Conservation (phyloP, 2,113 vertebrate species). For the Muntiacus reevesi region DNA sequence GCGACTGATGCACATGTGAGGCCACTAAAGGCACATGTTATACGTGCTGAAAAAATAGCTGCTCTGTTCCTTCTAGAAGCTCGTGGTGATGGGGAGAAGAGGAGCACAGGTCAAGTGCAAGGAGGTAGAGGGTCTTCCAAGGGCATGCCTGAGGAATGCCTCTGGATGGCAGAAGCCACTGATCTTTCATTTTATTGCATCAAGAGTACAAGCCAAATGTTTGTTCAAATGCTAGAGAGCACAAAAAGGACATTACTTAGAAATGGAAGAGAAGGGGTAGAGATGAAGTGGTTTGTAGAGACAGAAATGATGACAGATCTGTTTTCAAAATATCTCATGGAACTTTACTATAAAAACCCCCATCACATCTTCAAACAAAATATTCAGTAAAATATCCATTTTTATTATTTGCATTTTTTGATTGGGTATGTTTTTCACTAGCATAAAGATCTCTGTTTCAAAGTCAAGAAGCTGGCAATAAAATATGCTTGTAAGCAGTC, state of each 20-base stretch:
- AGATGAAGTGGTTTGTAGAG: neutral
- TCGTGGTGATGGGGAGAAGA: neutral
- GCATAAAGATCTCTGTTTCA: neutral
- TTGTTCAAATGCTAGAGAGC: neutral
- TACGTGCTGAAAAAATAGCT: neutral
- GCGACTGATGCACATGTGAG: accelerated
- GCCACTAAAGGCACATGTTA: neutral
- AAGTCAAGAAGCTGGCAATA: neutral
- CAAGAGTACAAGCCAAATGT: neutral
- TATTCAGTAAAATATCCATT: neutral
- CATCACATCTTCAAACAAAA: neutral
- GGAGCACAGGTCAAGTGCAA: neutral
- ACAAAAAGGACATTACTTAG: neutral
- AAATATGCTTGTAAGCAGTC: neutral
- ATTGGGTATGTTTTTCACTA: neutral
- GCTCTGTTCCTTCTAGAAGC: neutral
- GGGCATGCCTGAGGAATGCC: neutral
- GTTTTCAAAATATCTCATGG: neutral
- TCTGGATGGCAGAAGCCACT: neutral
- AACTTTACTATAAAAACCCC: neutral
- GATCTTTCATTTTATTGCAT: neutral
- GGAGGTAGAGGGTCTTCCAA: neutral
- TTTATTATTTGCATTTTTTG: neutral
- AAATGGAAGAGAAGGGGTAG: neutral
- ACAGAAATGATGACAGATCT: neutral